A percentile compares a stretch with the other conserved stretches of the same genome.
Evolutionary conservation across 2,888 invertebrate species (phyloP).

Genomic region (Nebria brevicollis): DNA sequence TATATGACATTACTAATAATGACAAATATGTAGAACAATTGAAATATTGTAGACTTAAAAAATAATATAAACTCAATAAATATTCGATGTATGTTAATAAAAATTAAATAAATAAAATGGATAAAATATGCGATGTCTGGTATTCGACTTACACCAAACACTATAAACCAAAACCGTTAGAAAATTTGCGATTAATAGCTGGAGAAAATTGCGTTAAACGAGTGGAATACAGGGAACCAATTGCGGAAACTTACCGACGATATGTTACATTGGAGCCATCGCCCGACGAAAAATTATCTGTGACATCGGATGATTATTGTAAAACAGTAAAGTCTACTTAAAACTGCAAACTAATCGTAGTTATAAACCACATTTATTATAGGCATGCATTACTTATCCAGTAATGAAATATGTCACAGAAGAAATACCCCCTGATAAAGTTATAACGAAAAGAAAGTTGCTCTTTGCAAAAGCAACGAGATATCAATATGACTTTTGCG

Average conservation of each 20-base stretch:
- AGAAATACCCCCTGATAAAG: conserved; percentile 40
- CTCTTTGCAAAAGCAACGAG: conserved; percentile 44
- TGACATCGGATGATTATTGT: conserved; percentile 47
- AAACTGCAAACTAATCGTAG: neutral
- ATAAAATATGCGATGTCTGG: neutral
- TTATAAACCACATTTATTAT: conserved; percentile 10
- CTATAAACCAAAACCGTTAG: conserved; percentile 22
- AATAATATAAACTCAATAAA: neutral
- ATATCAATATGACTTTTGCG: conserved; percentile 44
- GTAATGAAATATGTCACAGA: conserved; percentile 17
- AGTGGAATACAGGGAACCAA: conserved; percentile 47
- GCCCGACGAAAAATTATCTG: conserved; percentile 16
- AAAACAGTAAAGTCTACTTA: conserved; percentile 33
- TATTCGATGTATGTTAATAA: neutral
- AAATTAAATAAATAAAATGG: neutral
- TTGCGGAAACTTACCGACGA: conserved; percentile 46
- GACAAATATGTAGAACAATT: neutral
- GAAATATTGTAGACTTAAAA: neutral
- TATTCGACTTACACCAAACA: conserved; percentile 3
- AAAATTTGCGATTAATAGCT: conserved; percentile 7
- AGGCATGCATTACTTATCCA: conserved; percentile 25
- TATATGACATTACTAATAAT: neutral
- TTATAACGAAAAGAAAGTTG: conserved; percentile 38
- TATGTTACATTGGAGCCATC: conserved; percentile 41
- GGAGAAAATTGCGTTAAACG: conserved; percentile 17